Conservation (phyloP, 1,140 invertebrate species). For the Hirudo medicinalis region DNA sequence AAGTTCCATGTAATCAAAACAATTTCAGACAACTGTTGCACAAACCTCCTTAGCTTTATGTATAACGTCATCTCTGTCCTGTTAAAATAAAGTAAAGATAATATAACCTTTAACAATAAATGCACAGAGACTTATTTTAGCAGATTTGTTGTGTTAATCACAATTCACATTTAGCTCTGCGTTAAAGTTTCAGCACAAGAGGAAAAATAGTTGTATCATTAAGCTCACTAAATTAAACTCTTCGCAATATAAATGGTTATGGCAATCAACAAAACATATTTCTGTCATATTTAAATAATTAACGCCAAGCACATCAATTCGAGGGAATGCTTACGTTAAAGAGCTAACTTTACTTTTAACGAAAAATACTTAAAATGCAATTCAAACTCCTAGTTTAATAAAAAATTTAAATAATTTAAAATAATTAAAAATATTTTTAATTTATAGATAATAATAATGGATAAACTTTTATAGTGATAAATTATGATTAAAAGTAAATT, state of each 20-base stretch:
- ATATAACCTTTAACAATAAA: background rate
- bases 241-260: conserved; percentile 12
- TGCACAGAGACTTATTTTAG: background rate
- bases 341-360: too few relatives aligned
- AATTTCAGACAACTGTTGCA: background rate
- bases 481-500: too few relatives aligned
- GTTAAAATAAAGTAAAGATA: background rate
- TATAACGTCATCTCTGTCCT: conserved; percentile 7
- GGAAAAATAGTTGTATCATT: background rate
- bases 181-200: background rate
- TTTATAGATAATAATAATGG: too few relatives aligned
- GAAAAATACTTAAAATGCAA: background rate
- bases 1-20: background rate
- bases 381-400: background rate
- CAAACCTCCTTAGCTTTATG: background rate
- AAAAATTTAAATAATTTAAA: background rate
- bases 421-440: background rate
- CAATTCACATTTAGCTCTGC: background rate
- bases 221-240: conserved; percentile 9
- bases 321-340: too few relatives aligned
- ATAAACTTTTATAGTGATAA: too few relatives aligned
- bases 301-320: too few relatives aligned
- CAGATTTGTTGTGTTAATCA: background rate
- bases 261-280: conserved; percentile 9
- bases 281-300: too few relatives aligned